Base-by-base conservation (phyloP, 2,888 invertebrate genomes). In the Zootermopsis nevadensis region DNA sequence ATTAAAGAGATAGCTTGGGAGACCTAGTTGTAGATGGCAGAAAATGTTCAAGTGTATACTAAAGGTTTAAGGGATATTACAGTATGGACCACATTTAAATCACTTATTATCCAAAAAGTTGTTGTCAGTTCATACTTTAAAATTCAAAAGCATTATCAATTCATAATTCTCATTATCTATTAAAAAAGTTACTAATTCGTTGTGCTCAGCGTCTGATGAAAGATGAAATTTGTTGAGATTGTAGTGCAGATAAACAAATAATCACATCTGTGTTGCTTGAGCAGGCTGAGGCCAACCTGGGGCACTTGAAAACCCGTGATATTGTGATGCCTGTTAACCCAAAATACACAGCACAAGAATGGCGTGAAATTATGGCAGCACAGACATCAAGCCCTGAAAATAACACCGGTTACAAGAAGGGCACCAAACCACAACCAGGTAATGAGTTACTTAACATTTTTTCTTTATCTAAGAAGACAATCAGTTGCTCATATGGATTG, bases 341-440 rank as follows among this genome's bases (percentile, higher is more conserved):
- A 38, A 74, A n/a, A 24, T 42, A 74, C 38, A 74, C 74, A 1
- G 38, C 38, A 10, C 24, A 38, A 38, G 38, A 74, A 24, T 74
- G 38, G 74, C 6, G n/a, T 22, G 10, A 4, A 22, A 38, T 74
- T 12, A 19, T 27, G 31, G 69, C 69, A 69, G 69, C 69, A 30
- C 69, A 69, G 19, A 10, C 10, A 31, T 27, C 4, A 69, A 31
- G 12, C 31, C 69, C 69, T 69, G 69, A 69, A 27, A 27, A 31
- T 6, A 30, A 30, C 10, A 7, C 69, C 31, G 31, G 30, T 30
- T 69, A 30, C 31, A 27, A 27, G n/a, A 69, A 69, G 27, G 69
- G 30, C 7, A 69, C 30, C 30, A 31, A 69, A 19, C 69, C 69
- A 27, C 69, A 69, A 69, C 69, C 69, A 69, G 69, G 69, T 69